Evolutionary conservation across 2,797 vertebrate species (phyloP), one percentile per base, ranked within the genome.

Genomic region (Arnoldichthys spilopterus): DNA sequence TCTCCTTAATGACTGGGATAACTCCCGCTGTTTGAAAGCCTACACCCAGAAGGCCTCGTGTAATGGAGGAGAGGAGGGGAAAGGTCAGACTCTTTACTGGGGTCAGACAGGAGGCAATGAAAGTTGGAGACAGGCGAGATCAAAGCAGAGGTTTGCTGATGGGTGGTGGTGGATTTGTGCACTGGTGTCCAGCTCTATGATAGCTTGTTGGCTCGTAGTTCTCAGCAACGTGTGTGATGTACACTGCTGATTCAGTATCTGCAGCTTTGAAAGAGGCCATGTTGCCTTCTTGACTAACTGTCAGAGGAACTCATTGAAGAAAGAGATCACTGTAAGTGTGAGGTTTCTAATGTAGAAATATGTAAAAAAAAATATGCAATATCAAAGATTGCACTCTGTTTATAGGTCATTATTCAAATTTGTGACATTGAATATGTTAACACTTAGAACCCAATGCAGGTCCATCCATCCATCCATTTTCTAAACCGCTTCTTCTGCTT

Each of bases 21-120:
- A 75, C 72, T 66, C 66, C 73, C 51, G 76, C 83, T 74, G 67
- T 83, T 81, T 86, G 79, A 84, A 82, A 77, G 83, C 73, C 80
- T 77, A 72, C 74, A 81, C 47, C 85, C 81, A 75, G 79, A 78
- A 84, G 76, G 72, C 79, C 59, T 77, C 47, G 70, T 61, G 71
- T 84, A 86, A 81, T 83, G 80, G 79, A 84, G 70, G 77, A 79
- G 53, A 72, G 66, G 71, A 74, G 82, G 54, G 72, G 76, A 84
- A 82, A 86, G 85, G 83, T 85, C 74, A 77, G 51, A 67, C 54
- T 83, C 79, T 81, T 84, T 81, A 83, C 75, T 13, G 80, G 81
- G 85, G 83, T 86, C 83, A 84, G 83, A 83, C 80, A 81, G 72
- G 74, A 84, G 83, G 75, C 81, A 77, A 79, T 79, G 79, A 83